Percentiles rank a stretch among this genome's conserved stretches.
Conservation (phyloP, 2,797 vertebrate genomes). For the Spinibarbus caldwelli region DNA sequence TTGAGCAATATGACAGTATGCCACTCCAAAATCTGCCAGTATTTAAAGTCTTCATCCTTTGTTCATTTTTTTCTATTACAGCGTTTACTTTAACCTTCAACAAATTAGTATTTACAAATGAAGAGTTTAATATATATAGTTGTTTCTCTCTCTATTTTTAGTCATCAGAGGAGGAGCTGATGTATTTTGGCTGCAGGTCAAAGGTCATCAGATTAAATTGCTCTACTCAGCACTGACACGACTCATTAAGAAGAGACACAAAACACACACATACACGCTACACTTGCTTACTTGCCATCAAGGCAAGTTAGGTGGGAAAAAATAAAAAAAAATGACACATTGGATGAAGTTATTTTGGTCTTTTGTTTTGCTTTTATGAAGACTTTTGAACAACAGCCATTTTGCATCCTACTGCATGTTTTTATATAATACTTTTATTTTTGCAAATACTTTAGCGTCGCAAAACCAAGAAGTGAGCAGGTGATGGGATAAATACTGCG, state of each 20-base stretch:
- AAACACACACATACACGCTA: neutral
- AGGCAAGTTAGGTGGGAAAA: neutral
- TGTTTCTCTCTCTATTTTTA: neutral
- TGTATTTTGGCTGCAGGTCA: neutral
- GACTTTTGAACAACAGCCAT: neutral
- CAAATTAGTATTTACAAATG: neutral
- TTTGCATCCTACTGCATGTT: neutral
- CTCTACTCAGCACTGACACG: neutral
- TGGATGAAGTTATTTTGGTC: too few relatives aligned
- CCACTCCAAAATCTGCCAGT: neutral
- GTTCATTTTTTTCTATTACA: neutral
- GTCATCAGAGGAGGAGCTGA: neutral
- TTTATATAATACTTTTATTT: neutral
- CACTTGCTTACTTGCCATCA: neutral
- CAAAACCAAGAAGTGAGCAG: neutral
- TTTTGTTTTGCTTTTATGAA: neutral
- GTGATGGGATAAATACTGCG: neutral
- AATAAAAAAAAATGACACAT: neutral
- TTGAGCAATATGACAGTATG: neutral
- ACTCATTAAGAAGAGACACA: neutral
- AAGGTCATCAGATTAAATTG: conserved; percentile 25
- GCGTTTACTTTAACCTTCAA: too few relatives aligned
- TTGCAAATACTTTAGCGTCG: neutral
- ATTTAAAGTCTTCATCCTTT: neutral
- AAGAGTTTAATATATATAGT: neutral